phyloP scores from a whole-genome alignment of 1,140 invertebrate species.

The Drosophila gunungcola region DNA sequence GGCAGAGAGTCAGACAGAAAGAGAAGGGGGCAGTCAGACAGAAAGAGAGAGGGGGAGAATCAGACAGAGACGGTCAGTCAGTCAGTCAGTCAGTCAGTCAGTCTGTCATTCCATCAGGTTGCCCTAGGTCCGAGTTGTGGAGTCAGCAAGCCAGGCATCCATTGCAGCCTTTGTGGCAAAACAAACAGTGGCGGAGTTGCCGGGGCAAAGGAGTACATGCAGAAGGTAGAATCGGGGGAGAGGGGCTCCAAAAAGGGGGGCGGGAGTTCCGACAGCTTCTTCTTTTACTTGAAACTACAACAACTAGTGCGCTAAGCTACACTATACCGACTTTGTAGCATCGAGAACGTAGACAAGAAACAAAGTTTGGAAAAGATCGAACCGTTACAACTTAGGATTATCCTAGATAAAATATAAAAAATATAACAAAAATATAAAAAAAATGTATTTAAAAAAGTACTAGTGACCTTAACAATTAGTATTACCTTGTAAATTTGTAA shows the following conservation, averaged over 20 bases:
- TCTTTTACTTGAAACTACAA: constrained; percentile 31
- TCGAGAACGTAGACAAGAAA: constrained; percentile 16
- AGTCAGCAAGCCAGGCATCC: constrained; percentile 30
- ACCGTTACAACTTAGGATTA: not conserved
- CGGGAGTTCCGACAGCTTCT: constrained; percentile 15
- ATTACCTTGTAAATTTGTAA: too few species aligned
- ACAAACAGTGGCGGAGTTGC: constrained; percentile 25
- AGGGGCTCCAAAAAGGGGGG: not conserved
- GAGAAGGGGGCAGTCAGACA: not conserved
- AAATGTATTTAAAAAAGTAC: too few species aligned
- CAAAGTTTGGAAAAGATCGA: not conserved
- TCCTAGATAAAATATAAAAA: not conserved
- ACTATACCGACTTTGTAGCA: constrained; percentile 39
- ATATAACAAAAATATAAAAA: not conserved
- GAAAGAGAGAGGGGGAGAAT: not conserved
- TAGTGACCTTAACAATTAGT: too few species aligned
- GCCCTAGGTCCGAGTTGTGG: constrained; percentile 21
- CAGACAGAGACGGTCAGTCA: constrained; percentile 8
- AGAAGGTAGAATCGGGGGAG: not conserved
- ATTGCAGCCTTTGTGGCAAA: constrained; percentile 47
- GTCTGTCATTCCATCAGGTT: constrained; percentile 40
- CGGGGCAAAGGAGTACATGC: not conserved
- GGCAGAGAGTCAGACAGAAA: constrained; percentile 9
- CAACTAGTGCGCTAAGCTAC: constrained; percentile 23
- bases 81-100: constrained; percentile 12